Conservation (phyloP, 2,888 invertebrate species). For the Amitus sp. region DNA sequence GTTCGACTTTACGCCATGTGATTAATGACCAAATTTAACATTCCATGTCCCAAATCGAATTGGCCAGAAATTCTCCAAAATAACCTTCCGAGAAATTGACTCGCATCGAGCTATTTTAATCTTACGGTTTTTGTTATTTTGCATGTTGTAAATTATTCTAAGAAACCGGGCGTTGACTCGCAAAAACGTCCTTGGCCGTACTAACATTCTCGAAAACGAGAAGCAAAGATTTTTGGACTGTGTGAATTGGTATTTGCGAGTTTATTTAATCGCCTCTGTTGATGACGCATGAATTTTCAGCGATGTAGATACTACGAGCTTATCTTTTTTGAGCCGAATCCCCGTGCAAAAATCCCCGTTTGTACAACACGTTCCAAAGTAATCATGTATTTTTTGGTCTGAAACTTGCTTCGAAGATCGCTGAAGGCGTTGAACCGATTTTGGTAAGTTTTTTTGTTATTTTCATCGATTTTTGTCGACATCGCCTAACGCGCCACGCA, state of each 20-base stretch:
- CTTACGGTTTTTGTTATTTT: too few relatives aligned
- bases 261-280: slow-evolving; percentile 33
- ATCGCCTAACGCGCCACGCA: too few relatives aligned
- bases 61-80: too few relatives aligned
- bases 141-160: too few relatives aligned
- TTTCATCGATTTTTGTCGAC: slow-evolving; percentile 3
- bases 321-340: slow-evolving; percentile 16
- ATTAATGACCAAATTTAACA: too few relatives aligned
- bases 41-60: too few relatives aligned
- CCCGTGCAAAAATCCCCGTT: slow-evolving; percentile 18
- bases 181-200: too few relatives aligned
- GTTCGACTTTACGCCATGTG: too few relatives aligned
- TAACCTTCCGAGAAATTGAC: too few relatives aligned
- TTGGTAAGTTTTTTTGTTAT: slow-evolving; percentile 82
- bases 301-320: slow-evolving; percentile 27
- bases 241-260: slow-evolving; percentile 46
- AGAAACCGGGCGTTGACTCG: too few relatives aligned
- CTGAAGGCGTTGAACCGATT: slow-evolving; percentile 86
- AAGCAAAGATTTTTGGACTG: slow-evolving; percentile 47
- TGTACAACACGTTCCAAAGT: slow-evolving; percentile 51
- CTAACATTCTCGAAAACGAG: too few relatives aligned
- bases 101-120: too few relatives aligned
- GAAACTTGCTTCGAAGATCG: slow-evolving; percentile 62
- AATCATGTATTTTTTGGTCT: slow-evolving; percentile 58
- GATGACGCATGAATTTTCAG: slow-evolving; percentile 42